Percentiles rank a stretch among this genome's conserved stretches.
These are phyloP conservation scores for Buphagus erythrorhynchus DNA, from an alignment of 2,797 vertebrate species.

Conservation along the genomic window DNA sequence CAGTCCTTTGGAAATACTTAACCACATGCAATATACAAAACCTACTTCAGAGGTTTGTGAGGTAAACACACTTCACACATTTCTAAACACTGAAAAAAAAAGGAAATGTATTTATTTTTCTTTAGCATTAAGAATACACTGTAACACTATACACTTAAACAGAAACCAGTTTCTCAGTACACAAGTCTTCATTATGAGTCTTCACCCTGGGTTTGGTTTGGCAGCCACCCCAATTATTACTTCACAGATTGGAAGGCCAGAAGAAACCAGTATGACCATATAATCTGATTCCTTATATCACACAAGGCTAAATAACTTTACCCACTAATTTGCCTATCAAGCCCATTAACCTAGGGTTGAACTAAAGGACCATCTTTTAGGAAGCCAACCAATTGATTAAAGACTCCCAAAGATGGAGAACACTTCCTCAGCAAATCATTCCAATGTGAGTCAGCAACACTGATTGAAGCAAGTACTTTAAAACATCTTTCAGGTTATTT, in stretches of 20 bases:
- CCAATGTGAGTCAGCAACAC: neutral
- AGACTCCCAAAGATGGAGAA: neutral
- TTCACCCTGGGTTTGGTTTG: constrained; percentile 31
- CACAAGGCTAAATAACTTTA: neutral
- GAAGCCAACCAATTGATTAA: constrained; percentile 8
- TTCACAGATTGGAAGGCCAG: constrained; percentile 16
- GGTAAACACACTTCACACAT: constrained; percentile 69
- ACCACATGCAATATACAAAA: constrained; percentile 57
- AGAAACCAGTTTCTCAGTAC: constrained; percentile 35
- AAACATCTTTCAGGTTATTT: constrained; percentile 3
- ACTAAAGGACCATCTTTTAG: neutral
- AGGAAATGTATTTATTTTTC: constrained; percentile 62
- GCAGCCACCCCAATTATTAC: constrained; percentile 10
- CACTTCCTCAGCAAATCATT: constrained; percentile 34
- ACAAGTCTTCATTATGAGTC: constrained; percentile 13
- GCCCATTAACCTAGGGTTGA: neutral
- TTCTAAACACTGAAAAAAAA: constrained; percentile 56
- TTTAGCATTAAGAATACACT: constrained; percentile 50
- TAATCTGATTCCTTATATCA: neutral
- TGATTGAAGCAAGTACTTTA: neutral
- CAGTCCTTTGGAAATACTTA: constrained; percentile 55
- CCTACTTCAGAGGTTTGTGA: constrained; percentile 61
- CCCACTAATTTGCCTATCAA: neutral
- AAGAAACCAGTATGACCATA: constrained; percentile 5
- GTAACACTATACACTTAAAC: constrained; percentile 49